Evolutionary conservation across 2,797 vertebrate species (phyloP), one percentile per base, ranked within the genome.

Genomic region (Lophotriccus pileatus): DNA sequence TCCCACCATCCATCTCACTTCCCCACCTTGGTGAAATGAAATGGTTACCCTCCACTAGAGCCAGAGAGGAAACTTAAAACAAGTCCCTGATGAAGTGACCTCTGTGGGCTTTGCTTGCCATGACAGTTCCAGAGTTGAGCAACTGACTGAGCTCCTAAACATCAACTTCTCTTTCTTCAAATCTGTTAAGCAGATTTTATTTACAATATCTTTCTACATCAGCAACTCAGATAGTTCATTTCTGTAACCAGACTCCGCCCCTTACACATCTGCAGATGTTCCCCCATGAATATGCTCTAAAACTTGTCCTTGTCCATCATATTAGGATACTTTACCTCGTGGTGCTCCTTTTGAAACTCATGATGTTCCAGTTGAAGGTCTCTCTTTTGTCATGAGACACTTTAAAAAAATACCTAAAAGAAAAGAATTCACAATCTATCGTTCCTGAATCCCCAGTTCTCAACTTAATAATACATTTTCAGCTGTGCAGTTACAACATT

Each of bases 401-500:
- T 67, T 63, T 37, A 68, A 79, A 60, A 56, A 59, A 49, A 22
- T 27, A 68, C 27, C 58, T 44, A 60, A 73, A 86, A 82, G 34
- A 70, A 87, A 85, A 92, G 36, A 59, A 84, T 78, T 91, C 67
- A 76, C 60, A 88, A 63, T 72, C 66, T 79, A 3, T 67, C 24
- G 64, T 91, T 90, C 60, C 91, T 74, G 93, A 95, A 93, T 87
- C 89, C 93, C 93, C 73, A 94, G 82, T 94, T 91, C 91, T 93
- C 89, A 90, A 85, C 80, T 96, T 94, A 96, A 94, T 96, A 96
- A 96, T 77, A 70, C 89, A 87, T 94, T 88, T 94, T 96, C 94
- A 96, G 87, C 90, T 96, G 87, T 90, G 77, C 87, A 79, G 90
- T 91, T 96, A 87, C 91, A 95, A 94, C 74, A 91, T 94, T 91